A percentile compares a stretch with the other conserved stretches of the same genome.
Conservation (phyloP, 2,113 vertebrate species). For the Casuarius casuarius region DNA sequence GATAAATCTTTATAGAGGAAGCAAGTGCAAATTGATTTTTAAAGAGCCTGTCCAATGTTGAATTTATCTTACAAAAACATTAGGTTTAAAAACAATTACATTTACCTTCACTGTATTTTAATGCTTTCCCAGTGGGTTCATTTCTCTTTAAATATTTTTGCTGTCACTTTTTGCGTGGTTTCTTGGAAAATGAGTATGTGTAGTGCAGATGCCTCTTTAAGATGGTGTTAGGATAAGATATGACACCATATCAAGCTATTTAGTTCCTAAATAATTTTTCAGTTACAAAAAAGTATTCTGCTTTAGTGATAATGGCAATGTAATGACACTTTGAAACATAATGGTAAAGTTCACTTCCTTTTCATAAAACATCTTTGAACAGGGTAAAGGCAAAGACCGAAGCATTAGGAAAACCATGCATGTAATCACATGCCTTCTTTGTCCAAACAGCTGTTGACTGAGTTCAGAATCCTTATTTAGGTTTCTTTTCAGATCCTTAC, state of each 20-base stretch:
- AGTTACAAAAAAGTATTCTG: slow-evolving; percentile 33
- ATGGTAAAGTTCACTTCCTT: slow-evolving; percentile 7
- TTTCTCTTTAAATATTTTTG: slow-evolving; percentile 60
- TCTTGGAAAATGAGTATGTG: not conserved
- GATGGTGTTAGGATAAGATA: slow-evolving; percentile 44
- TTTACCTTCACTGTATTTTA: slow-evolving; percentile 63
- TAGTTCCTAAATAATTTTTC: slow-evolving; percentile 60
- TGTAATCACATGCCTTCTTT: not conserved
- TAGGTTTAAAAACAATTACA: slow-evolving; percentile 73
- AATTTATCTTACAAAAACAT: slow-evolving; percentile 78
- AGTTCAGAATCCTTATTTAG: not conserved
- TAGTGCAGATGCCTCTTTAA: not conserved
- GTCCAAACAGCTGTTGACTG: not conserved
- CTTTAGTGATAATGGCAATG: slow-evolving; percentile 35
- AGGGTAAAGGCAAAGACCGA: not conserved
- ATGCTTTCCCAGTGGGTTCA: slow-evolving; percentile 44
- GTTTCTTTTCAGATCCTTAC: not conserved
- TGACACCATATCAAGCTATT: slow-evolving; percentile 20
- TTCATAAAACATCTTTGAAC: not conserved
- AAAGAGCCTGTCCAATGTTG: slow-evolving; percentile 74
- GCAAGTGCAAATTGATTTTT: slow-evolving; percentile 79
- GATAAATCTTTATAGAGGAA: slow-evolving; percentile 79
- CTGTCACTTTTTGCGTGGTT: slow-evolving; percentile 5
- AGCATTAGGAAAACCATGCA: not conserved
- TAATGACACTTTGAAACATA: slow-evolving; percentile 10